Conservation (phyloP, 1,140 invertebrate genomes). For the Fopius arisanus region DNA sequence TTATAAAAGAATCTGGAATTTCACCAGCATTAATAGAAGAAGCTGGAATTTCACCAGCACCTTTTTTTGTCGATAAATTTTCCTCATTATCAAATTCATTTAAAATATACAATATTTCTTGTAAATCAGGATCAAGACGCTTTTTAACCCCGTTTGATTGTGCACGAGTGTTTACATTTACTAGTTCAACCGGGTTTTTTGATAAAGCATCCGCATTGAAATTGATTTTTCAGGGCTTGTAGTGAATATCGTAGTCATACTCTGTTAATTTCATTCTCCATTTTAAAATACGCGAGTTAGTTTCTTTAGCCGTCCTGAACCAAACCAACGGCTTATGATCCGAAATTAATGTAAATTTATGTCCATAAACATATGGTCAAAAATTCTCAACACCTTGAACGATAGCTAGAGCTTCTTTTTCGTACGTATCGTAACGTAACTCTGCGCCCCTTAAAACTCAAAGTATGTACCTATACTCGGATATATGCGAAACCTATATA, state of each 20-base stretch:
- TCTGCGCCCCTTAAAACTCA: not conserved
- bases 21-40: no score
- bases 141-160: not conserved
- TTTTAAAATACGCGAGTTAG: no score
- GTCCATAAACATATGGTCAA: not conserved
- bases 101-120: not conserved
- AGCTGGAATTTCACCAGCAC: no score
- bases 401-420: not conserved
- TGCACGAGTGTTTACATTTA: not conserved
- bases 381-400: not conserved
- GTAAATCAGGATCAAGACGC: not conserved
- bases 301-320: no score
- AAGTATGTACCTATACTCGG: no score
- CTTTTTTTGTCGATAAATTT: no score
- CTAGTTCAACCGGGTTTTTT: not conserved
- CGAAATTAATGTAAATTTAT: not conserved
- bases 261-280: no score
- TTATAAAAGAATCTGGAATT: no score
- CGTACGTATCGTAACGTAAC: not conserved
- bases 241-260: no score
- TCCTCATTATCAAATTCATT: not conserved
- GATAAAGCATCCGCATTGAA: not conserved
- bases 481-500: no score
- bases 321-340: not conserved
- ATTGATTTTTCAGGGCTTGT: not conserved